Evolutionary conservation across 2,888 invertebrate species (phyloP).

Genomic region (Ectemnius lituratus): DNA sequence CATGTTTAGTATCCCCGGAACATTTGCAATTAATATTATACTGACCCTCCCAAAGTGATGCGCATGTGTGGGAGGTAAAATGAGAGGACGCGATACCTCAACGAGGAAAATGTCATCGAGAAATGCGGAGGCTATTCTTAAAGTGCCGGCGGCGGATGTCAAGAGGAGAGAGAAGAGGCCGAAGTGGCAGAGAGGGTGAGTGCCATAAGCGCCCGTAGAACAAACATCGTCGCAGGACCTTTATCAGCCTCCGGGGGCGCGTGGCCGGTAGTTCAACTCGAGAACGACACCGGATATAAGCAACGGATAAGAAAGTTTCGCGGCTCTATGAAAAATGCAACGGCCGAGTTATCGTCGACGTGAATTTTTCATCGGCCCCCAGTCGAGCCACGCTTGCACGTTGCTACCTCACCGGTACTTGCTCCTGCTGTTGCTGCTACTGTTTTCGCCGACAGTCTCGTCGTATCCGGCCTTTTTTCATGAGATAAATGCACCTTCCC

Average conservation of each 20-base stretch:
- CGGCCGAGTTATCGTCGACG: slow-evolving; percentile 74
- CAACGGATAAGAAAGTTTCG: slow-evolving; percentile 73
- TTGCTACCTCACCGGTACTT: slow-evolving; percentile 11
- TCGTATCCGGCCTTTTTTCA: slow-evolving; percentile 11
- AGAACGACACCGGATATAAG: slow-evolving; percentile 71
- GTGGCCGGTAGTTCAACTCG: slow-evolving; percentile 57
- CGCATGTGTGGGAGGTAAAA: too few species aligned
- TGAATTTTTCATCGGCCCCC: slow-evolving; percentile 75
- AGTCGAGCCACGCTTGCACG: slow-evolving; percentile 49
- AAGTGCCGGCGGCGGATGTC: not conserved
- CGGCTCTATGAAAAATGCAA: slow-evolving; percentile 76
- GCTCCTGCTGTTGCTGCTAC: not conserved
- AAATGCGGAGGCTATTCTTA: too few species aligned
- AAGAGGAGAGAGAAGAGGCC: not conserved
- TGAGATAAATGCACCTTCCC: slow-evolving; percentile 6
- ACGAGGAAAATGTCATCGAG: too few species aligned
- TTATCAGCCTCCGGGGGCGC: slow-evolving; percentile 60
- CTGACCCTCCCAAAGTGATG: too few species aligned
- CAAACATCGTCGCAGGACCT: slow-evolving; percentile 30
- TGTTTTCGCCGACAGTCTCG: not conserved
- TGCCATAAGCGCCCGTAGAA: slow-evolving; percentile 17
- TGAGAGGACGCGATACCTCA: too few species aligned
- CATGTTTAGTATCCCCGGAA: too few species aligned
- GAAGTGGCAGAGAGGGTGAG: not conserved
- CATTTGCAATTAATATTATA: too few species aligned